These are phyloP conservation scores for Lerista edwardsae DNA, from an alignment of 2,797 vertebrate genomes.

Conservation along the genomic window DNA sequence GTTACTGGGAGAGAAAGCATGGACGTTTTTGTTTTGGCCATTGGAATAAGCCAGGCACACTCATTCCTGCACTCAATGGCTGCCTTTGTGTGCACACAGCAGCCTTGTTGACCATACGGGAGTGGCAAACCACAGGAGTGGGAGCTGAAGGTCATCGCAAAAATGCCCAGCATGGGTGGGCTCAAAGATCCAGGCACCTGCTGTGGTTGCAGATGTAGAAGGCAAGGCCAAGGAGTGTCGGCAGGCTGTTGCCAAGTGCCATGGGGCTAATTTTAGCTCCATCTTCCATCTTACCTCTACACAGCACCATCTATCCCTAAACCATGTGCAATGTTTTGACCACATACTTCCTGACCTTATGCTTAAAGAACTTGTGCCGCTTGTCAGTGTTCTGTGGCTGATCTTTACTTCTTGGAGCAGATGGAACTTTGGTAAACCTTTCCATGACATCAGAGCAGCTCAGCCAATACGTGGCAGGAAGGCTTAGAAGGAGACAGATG, in stretches of 20 bases:
- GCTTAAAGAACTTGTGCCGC: too few relatives aligned
- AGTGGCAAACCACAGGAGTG: background rate
- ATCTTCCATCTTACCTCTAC: background rate
- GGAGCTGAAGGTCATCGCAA: background rate
- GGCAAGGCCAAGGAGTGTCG: background rate
- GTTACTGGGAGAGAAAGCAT: too few relatives aligned
- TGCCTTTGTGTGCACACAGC: background rate
- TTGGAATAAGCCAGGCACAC: background rate
- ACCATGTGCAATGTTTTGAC: background rate
- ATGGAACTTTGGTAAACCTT: too few relatives aligned
- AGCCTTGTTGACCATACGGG: background rate
- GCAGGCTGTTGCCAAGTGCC: background rate
- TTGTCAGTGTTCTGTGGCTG: too few relatives aligned
- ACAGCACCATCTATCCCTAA: background rate
- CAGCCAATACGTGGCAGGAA: background rate
- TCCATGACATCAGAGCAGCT: background rate
- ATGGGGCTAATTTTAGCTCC: background rate
- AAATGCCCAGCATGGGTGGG: fast-evolving
- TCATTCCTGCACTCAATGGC: background rate
- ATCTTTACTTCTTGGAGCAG: too few relatives aligned
- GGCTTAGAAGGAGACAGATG: background rate
- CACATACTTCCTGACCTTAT: background rate
- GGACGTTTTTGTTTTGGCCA: background rate
- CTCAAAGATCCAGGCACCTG: background rate
- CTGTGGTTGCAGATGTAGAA: background rate